Base-by-base conservation (phyloP, 1,140 invertebrate genomes). In the Hesperophylax magnus region DNA sequence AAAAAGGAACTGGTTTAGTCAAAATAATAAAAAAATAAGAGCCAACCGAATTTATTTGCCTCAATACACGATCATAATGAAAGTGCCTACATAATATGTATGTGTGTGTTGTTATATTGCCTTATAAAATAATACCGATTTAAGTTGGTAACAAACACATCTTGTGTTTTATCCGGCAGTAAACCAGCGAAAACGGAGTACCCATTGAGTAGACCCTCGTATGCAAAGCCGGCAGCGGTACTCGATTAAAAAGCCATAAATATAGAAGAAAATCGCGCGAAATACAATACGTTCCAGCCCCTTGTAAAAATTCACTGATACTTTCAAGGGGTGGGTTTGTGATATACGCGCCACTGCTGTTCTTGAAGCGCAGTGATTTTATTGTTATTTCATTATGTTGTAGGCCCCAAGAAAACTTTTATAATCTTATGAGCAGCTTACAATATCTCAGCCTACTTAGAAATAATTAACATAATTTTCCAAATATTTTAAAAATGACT, bases 251-350 rank as follows among this genome's bases (percentile, higher is more conserved):
- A 83, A 76, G 47, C 52, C 60, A 81, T 83, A 83, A 83, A 83
- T 79, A 83, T 24, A 31, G 53, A 47, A 60, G 69, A 79, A 83
- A 83, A 81, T 83, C 76, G 79, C 79, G 72, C 79, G 79, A 78
- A 79, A 83, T 81, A 83, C 79, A 83, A 83, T 83, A 83, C 81
- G 82, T 83, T 83, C 81, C 82, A 83, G 80, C 78, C 82, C 82
- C 82, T 83, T 52, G 11, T 22, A 61, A 77, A 77, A 77, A 77
- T 39, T 58, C 81, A 72, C 60, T 61, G 7, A 78, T 56, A 67
- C 74, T 53, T 47, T 20, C 71, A 74, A 75, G 81, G 77, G 77
- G 58, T 77, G 56, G 34, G 67, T 74, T 80, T 54, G 58, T 81
- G 79, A 77, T 81, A 78, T 78, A 79, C 76, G 82, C 20, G 27